phyloP scores from a whole-genome alignment of 2,113 vertebrate species.

The Sialia sialis region DNA sequence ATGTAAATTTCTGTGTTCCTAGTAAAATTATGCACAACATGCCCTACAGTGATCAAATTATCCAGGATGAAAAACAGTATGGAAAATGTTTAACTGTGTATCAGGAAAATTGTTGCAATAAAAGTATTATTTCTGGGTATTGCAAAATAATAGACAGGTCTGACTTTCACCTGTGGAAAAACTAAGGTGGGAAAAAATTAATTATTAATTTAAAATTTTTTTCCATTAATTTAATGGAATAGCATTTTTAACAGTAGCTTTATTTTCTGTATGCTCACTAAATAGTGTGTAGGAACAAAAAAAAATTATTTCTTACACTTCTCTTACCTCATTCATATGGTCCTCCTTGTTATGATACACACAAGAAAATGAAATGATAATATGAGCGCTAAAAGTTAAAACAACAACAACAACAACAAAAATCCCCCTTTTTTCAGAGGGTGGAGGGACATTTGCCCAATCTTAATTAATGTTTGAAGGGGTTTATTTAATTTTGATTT shows the following conservation, averaged over 20 bases:
- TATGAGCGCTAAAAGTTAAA: background rate
- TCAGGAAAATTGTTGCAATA: background rate
- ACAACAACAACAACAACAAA: background rate
- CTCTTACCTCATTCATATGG: background rate
- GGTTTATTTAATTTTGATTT: background rate
- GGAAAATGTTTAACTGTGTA: background rate
- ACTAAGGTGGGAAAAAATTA: background rate
- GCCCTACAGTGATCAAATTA: background rate
- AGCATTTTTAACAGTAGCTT: background rate
- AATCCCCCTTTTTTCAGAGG: background rate
- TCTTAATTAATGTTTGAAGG: background rate
- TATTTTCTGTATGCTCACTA: background rate
- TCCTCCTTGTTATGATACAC: background rate
- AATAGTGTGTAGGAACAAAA: background rate
- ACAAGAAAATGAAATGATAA: background rate
- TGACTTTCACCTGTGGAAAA: background rate
- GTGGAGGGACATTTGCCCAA: rapidly evolving
- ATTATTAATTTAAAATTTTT: too few species aligned
- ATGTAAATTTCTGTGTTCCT: conserved; percentile 18
- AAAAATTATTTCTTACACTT: background rate
- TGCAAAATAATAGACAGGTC: background rate
- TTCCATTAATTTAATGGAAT: background rate
- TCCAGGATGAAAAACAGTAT: background rate
- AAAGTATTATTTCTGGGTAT: background rate
- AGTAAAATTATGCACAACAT: conserved; percentile 1